Percentiles rank a stretch among this genome's conserved stretches.
phyloP scores from a whole-genome alignment of 2,888 invertebrate species.

The Phaedon cochleariae region DNA sequence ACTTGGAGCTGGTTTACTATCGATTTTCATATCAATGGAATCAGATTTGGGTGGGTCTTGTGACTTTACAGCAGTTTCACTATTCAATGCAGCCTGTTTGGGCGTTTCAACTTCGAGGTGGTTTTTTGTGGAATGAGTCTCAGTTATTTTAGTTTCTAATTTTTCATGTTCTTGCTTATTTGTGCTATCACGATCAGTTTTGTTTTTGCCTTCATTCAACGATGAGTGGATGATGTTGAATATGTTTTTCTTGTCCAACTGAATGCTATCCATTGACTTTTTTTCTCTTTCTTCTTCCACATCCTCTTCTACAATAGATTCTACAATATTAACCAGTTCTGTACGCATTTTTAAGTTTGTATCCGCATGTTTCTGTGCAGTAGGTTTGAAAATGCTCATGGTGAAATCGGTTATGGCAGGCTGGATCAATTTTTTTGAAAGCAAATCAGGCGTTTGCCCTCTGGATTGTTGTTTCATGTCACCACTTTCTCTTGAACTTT shows the following conservation, averaged over 20 bases:
- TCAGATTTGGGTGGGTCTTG: not conserved
- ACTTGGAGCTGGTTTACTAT: not conserved
- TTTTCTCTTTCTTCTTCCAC: constrained; percentile 9
- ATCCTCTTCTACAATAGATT: constrained; percentile 14
- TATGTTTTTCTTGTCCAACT: constrained; percentile 44
- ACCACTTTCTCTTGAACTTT: not conserved
- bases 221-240: constrained; percentile 53
- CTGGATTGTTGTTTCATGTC: not conserved
- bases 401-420: constrained; percentile 5
- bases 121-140: not conserved
- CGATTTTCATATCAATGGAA: constrained; percentile 38
- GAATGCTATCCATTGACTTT: constrained; percentile 23
- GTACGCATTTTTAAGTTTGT: not conserved
- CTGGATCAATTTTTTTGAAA: constrained; percentile 5
- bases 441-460: not conserved
- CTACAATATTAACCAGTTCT: constrained; percentile 10
- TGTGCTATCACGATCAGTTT: not conserved
- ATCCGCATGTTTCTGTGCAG: not conserved
- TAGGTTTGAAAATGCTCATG: not conserved
- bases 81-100: not conserved
- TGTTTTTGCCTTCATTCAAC: constrained; percentile 25
- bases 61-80: constrained; percentile 19
- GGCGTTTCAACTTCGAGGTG: not conserved
- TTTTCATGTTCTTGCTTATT: not conserved
- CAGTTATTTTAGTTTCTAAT: not conserved